Conservation (phyloP, 1,140 invertebrate genomes). For the Anastrepha ludens region DNA sequence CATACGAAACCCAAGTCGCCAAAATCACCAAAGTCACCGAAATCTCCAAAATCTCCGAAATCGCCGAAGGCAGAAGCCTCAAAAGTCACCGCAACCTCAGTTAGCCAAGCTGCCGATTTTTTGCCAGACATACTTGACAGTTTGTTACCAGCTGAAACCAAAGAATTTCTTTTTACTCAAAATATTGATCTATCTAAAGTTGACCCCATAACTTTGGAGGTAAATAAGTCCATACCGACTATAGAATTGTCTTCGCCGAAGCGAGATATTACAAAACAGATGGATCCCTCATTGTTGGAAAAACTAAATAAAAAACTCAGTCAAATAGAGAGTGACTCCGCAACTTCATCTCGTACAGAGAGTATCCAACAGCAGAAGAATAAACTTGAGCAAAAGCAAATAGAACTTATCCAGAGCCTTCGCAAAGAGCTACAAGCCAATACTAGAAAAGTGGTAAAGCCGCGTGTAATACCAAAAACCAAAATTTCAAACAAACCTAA, state of each 20-base stretch:
- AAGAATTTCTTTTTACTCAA: constrained; percentile 81
- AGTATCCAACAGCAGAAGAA: constrained; percentile 78
- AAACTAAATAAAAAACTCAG: constrained; percentile 82
- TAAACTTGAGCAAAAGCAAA: constrained; percentile 75
- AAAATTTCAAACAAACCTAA: constrained; percentile 69
- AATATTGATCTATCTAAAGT: constrained; percentile 83
- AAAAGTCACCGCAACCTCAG: constrained; percentile 56
- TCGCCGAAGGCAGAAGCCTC: constrained; percentile 65
- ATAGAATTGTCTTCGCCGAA: constrained; percentile 81
- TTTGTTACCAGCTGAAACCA: constrained; percentile 69
- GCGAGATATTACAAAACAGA: constrained; percentile 79
- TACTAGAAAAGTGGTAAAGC: constrained; percentile 68
- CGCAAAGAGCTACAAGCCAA: constrained; percentile 71
- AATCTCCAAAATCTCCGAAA: constrained; percentile 76
- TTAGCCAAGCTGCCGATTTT: constrained; percentile 62
- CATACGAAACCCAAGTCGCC: constrained; percentile 76
- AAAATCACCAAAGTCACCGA: constrained; percentile 78
- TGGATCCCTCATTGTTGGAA: constrained; percentile 80
- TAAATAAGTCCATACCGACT: constrained; percentile 78
- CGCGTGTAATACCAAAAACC: constrained; percentile 71
- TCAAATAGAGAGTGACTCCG: constrained; percentile 83
- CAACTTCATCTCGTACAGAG: constrained; percentile 81
- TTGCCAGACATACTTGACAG: constrained; percentile 72
- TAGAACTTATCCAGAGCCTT: constrained; percentile 72
- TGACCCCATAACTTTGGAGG: constrained; percentile 81